Base-by-base conservation (phyloP, 1,140 invertebrate species). In the Plutomurus gul region DNA sequence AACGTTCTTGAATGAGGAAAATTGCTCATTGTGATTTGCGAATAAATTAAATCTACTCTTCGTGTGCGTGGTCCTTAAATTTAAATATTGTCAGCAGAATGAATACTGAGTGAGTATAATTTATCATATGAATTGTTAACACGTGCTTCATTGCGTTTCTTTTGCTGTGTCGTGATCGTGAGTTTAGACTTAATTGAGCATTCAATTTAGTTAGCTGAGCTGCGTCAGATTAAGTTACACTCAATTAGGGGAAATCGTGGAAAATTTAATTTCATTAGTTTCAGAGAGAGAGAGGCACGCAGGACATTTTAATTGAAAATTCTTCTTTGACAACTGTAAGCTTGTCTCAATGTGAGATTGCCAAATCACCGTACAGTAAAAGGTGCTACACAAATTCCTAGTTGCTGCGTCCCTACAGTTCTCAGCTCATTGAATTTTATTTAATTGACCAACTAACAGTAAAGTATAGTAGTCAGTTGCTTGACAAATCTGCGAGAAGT, bases 251-350 rank as follows among this genome's bases (percentile, higher is more conserved):
- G 56, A 30, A 65, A 65, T 65, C 56, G 56, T 65, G 56, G 56
- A 65, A 65, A 65, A 65, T 65, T 27, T 65, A 65, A 65, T 65
- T 65, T 65, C 56, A 33, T 65, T 65, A 65, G 56, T 33, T 7
- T 36, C 13, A 30, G 30, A 27, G 7, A 65, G 56, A 65, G 56
- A 65, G 56, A 65, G 56, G 27, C 56, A 65, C 56, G 56, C 56
- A 65, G 25, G 56, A n/a, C 10, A 65, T 65, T 65, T 65, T 65
- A 65, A 65, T 65, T 65, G 56, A 65, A 65, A 65, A 65, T 33
- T 65, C 27, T 65, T 65, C 27, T 30, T 65, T 65, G 56, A 65
- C 47, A 51, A 25, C 56, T 33, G 6, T 60, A 36, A 33, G 11
- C 27, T 27, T n/a, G 25, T 22, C 37, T 3, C 36, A 72, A 18